Percentiles rank a stretch among this genome's conserved stretches.
These are phyloP conservation scores for Polyploca ridens DNA, from an alignment of 2,888 invertebrate genomes.

Conservation along the genomic window DNA sequence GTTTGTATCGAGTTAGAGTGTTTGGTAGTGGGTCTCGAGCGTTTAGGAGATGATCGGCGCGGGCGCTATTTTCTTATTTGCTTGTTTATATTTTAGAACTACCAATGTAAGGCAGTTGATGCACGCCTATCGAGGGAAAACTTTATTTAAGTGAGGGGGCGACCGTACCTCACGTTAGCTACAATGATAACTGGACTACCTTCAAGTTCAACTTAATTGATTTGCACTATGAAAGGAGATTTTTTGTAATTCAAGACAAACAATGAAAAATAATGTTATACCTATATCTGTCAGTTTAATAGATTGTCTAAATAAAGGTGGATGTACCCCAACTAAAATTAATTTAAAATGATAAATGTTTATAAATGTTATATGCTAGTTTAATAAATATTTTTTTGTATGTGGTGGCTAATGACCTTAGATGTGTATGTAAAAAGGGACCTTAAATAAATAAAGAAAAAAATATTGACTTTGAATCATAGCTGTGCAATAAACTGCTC, in stretches of 20 bases:
- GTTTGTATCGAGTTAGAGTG: slow-evolving; percentile 77
- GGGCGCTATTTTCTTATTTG: slow-evolving; percentile 51
- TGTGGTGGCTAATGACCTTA: too few relatives aligned
- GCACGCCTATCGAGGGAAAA: slow-evolving; percentile 28
- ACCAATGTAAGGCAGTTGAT: slow-evolving; percentile 40
- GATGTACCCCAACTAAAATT: too few relatives aligned
- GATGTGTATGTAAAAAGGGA: too few relatives aligned
- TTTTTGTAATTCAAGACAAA: background rate
- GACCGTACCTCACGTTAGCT: background rate
- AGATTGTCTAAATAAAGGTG: too few relatives aligned
- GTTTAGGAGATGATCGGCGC: slow-evolving; percentile 62
- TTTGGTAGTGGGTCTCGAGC: slow-evolving; percentile 63
- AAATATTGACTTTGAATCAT: background rate
- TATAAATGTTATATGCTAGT: too few relatives aligned
- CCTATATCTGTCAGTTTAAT: too few relatives aligned
- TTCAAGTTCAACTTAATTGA: background rate
- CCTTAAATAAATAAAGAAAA: too few relatives aligned
- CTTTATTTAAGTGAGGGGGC: background rate
- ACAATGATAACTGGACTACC: background rate
- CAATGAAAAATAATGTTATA: too few relatives aligned
- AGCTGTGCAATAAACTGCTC: background rate
- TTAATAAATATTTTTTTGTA: too few relatives aligned
- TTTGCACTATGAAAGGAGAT: background rate
- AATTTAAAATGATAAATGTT: too few relatives aligned
- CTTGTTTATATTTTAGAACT: slow-evolving; percentile 57